Conservation (phyloP, 2,797 vertebrate species). For the Streptopelia turtur region DNA sequence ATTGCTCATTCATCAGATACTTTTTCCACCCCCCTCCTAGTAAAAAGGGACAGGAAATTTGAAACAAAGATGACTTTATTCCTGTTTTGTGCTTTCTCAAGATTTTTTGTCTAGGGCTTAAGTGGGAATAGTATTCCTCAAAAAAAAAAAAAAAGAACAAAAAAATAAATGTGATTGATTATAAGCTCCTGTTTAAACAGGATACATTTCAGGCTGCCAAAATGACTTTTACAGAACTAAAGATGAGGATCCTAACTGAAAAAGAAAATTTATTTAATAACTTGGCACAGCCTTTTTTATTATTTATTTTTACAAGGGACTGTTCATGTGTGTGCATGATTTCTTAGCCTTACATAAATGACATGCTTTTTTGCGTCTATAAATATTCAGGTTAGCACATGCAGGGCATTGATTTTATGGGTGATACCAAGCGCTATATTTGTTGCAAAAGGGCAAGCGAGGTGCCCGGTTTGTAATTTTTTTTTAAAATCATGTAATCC, state of each 20-base stretch:
- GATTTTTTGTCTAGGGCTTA: conserved; percentile 31
- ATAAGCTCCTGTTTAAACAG: conserved; percentile 65
- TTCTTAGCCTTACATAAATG: conserved; percentile 21
- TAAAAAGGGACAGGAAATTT: background rate
- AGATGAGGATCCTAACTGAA: conserved; percentile 29
- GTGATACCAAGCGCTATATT: background rate
- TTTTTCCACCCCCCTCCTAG: background rate
- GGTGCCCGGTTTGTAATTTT: background rate
- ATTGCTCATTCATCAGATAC: conserved; percentile 20
- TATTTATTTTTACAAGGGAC: conserved; percentile 43
- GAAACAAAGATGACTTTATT: conserved; percentile 75
- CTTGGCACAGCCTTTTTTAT: background rate
- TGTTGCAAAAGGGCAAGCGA: conserved; percentile 21
- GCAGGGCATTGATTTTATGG: background rate
- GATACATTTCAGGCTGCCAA: conserved; percentile 47
- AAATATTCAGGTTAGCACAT: background rate
- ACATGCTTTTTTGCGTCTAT: background rate
- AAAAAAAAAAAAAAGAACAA: background rate
- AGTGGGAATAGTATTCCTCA: conserved; percentile 26
- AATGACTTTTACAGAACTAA: conserved; percentile 7
- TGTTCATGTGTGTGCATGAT: background rate
- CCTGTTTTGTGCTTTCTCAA: background rate
- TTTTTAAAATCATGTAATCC: background rate
- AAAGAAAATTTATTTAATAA: conserved; percentile 51
- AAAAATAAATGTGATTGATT: conserved; percentile 19